These are phyloP conservation scores for Prenolepis imparis DNA, from an alignment of 2,888 invertebrate species.

Conservation along the genomic window DNA sequence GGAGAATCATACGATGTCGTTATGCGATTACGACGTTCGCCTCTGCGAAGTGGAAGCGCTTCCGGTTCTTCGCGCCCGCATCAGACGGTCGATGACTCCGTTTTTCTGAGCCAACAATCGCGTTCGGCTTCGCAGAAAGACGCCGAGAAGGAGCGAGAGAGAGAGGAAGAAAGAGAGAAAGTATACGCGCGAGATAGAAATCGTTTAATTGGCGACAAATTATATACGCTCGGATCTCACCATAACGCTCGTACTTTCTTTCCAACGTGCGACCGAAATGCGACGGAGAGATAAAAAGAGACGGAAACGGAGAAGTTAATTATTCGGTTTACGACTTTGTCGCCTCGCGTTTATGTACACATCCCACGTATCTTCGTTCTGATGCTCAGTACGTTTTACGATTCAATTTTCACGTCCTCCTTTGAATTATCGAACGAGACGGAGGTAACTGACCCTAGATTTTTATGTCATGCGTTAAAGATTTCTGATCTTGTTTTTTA, in stretches of 20 bases:
- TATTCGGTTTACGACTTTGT: slow-evolving; percentile 43
- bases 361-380: slow-evolving; percentile 8
- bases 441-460: not conserved
- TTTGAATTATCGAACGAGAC: not conserved
- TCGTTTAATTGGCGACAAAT: slow-evolving; percentile 52
- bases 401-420: slow-evolving; percentile 15
- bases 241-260: slow-evolving; percentile 33
- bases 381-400: slow-evolving; percentile 19
- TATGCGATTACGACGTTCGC: slow-evolving; percentile 37
- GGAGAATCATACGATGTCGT: slow-evolving; percentile 59
- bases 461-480: slow-evolving; percentile 1
- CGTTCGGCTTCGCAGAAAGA: slow-evolving; percentile 25
- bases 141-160: slow-evolving; percentile 33
- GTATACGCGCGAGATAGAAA: not conserved
- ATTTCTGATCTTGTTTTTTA: not conserved
- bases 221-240: slow-evolving; percentile 31
- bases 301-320: slow-evolving; percentile 15
- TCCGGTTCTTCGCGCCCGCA: slow-evolving; percentile 51
- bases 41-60: slow-evolving; percentile 54
- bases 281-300: not conserved
- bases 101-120: slow-evolving; percentile 55
- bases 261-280: slow-evolving; percentile 10
- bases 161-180: slow-evolving; percentile 2
- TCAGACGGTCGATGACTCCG: slow-evolving; percentile 51
- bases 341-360: slow-evolving; percentile 22